Conservation (phyloP, 1,140 invertebrate species). For the Chelonus insularis region DNA sequence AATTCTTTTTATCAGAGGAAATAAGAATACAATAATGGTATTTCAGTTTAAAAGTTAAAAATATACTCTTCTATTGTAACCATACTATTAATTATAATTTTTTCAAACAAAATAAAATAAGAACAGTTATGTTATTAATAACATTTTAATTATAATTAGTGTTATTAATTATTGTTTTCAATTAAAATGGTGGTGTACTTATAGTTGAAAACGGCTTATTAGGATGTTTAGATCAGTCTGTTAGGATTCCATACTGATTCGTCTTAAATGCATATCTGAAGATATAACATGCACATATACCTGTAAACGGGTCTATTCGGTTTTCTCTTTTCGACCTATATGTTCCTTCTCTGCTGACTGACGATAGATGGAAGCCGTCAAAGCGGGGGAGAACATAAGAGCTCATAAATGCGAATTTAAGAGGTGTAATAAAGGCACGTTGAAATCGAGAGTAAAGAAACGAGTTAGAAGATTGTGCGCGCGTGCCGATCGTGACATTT, state of each 20-base stretch:
- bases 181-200: no score
- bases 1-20: no score
- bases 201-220: no score
- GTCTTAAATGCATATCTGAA: slow-evolving; percentile 17
- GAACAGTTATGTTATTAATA: no score
- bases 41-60: no score
- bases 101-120: no score
- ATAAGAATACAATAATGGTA: no score
- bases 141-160: no score
- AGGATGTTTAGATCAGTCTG: slow-evolving; percentile 39
- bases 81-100: no score
- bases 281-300: background rate
- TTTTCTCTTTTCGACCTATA: slow-evolving; percentile 3
- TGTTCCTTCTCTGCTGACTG: background rate
- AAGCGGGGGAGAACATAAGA: slow-evolving; percentile 53
- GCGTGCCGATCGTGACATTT: slow-evolving; percentile 25
- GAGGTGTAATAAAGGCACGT: slow-evolving; percentile 62
- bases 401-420: slow-evolving; percentile 64
- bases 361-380: slow-evolving; percentile 32
- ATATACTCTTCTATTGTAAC: no score
- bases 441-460: slow-evolving; percentile 61
- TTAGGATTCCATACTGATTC: slow-evolving; percentile 27
- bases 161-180: no score
- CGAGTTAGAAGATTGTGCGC: slow-evolving; percentile 45
- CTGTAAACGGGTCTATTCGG: slow-evolving; percentile 4